Evolutionary conservation across 2,888 invertebrate species (phyloP), one percentile per base, ranked within the genome.

Genomic region (Zaprionus bogoriensis): DNA sequence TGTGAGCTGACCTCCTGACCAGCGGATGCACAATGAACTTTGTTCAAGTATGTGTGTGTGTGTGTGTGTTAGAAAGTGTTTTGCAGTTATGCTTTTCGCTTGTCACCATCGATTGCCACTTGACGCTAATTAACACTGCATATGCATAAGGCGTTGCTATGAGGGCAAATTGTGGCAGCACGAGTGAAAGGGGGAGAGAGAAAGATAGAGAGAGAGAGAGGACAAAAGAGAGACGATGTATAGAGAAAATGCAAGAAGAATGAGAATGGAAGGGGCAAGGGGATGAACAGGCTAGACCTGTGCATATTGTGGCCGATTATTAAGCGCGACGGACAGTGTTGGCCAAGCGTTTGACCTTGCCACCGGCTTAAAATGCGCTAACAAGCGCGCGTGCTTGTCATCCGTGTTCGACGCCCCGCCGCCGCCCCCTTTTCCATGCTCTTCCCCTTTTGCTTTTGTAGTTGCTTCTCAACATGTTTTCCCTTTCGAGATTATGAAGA

Each of bases 71-170:
- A 25, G 3, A 12, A 25, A 22, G 12, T 38, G 5, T 38, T 52
- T 70, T 58, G 17, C 55, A 51, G 52, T 62, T 60, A 46, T 55
- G 52, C 39, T 54, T 55, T 23, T 23, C 30, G 30, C 45, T 54
- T 64, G 59, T 52, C 50, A 54, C 52, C 72, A 79, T 76, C 86
- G 86, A 86, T 86, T 76, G 58, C 55, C 57, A 38, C 41, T 62
- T 41, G 58, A 60, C 60, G 70, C 79, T 55, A 82, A 86, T 86
- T 86, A 86, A 67, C 86, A 55, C 55, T 67, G 68, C 42, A 80
- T 65, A 66, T 59, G 65, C 68, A 63, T 64, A 32, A 39, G 67
- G 22, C 36, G 39, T 42, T 28, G 17, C 14, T 14, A 5, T 12
- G n/a, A 20, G n/a, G 41, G 41, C 19, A 10, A 39, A 39, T 10